Evolutionary conservation across 2,113 vertebrate genomes (phyloP), one percentile per base, ranked within the genome.

Genomic region (Brachirus orientalis): DNA sequence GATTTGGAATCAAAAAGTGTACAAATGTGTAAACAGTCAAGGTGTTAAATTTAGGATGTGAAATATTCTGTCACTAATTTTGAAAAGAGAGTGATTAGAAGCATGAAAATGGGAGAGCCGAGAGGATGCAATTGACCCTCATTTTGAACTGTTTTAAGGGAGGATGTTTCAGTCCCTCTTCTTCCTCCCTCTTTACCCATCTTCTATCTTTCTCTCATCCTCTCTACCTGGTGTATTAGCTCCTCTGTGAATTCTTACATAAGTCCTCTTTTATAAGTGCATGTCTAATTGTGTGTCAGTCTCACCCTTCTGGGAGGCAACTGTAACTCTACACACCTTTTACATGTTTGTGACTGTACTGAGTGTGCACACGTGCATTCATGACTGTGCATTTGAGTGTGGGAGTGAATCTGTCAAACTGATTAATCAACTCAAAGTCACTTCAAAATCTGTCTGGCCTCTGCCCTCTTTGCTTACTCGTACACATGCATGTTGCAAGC

Each of bases 201-300:
- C 33, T 16, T 37, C 51, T 14, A 20, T 38, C 41, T 44, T 53
- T 69, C 58, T 55, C 1, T 59, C 69, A n/a, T n/a, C 37, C 48
- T 67, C 19, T 36, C 47, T 79, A 63, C 51, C 66, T 41, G 36
- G 57, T 72, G 79, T 73, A 16, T 70, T 68, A 43, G 65, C 68
- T 72, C 82, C 72, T 38, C 17, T 16, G 72, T 60, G 86, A 54
- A 56, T 84, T 87, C 77, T 92, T 92, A 85, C 81, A 80, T 90
- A 89, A 92, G 40, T 44, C 71, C 52, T 69, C 74, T 84, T 86
- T 85, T 76, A 80, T 78, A 78, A 91, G 62, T 16, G 35, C 18
- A 6, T 58, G 57, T 73, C 80, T 87, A 81, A 88, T 84, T 85
- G 71, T 73, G 70, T 70, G 72, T 47, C 76, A 7, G 44, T 58